Evolutionary conservation across 2,888 invertebrate genomes (phyloP).

Genomic region (Acanthacorydalis orientalis): DNA sequence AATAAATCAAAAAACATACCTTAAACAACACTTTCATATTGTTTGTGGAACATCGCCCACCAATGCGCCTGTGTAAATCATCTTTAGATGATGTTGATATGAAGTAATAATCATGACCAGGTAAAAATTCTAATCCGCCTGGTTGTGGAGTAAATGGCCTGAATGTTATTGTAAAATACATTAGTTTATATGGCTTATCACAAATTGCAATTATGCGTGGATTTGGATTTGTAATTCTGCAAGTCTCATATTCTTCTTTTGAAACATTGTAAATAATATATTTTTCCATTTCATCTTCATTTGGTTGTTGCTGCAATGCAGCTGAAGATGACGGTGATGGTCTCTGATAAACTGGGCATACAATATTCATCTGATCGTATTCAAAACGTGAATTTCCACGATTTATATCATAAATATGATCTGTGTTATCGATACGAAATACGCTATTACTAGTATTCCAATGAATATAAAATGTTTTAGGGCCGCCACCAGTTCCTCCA

Average conservation of each 20-base stretch:
- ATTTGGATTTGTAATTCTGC: constrained; percentile 86
- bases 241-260: constrained; percentile 91
- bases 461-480: constrained; percentile 27
- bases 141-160: constrained; percentile 92
- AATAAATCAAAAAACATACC: constrained; percentile 27
- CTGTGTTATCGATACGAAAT: constrained; percentile 93
- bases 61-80: constrained; percentile 79
- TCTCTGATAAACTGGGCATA: constrained; percentile 69
- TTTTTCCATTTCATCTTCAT: constrained; percentile 78
- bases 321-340: background rate
- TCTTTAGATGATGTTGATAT: constrained; percentile 82
- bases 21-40: constrained; percentile 95
- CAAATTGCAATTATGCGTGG: constrained; percentile 89
- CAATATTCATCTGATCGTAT: constrained; percentile 90
- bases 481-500: constrained; percentile 16
- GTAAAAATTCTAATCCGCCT: constrained; percentile 83
- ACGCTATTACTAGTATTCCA: constrained; percentile 29
- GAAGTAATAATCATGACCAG: constrained; percentile 90
- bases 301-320: constrained; percentile 47
- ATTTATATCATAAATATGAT: constrained; percentile 92
- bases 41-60: constrained; percentile 78
- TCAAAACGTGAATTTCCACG: constrained; percentile 84
- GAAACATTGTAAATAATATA: constrained; percentile 95
- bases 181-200: constrained; percentile 84
- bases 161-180: constrained; percentile 94